Percentiles rank a stretch among this genome's conserved stretches.
Evolutionary conservation across 2,113 vertebrate species (phyloP).

Genomic region (Embiotoca jacksoni): DNA sequence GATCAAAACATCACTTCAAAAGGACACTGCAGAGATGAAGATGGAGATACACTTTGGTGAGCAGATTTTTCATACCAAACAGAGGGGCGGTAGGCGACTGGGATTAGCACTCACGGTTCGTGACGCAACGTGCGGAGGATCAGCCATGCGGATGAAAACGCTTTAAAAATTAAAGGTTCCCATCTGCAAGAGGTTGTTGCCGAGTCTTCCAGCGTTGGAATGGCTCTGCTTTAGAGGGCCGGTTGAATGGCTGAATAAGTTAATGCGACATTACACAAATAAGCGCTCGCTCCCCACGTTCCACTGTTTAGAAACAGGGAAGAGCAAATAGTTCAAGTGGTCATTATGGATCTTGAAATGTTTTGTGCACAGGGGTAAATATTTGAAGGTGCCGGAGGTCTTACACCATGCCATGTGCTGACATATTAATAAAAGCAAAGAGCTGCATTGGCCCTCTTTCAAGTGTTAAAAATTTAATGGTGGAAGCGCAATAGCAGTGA

Average conservation of each 20-base stretch:
- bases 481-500: conserved; percentile 53
- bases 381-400: conserved; percentile 69
- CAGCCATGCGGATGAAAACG: conserved; percentile 79
- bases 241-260: conserved; percentile 80
- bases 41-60: conserved; percentile 55
- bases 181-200: conserved; percentile 70
- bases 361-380: conserved; percentile 68
- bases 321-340: conserved; percentile 78
- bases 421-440: conserved; percentile 80
- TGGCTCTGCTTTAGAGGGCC: conserved; percentile 58
- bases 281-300: conserved; percentile 51
- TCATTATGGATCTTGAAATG: conserved; percentile 75
- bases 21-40: conserved; percentile 52
- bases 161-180: conserved; percentile 85
- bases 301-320: conserved; percentile 68
- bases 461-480: conserved; percentile 74
- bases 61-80: conserved; percentile 56
- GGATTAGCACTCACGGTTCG: conserved; percentile 74
- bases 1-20: conserved; percentile 76
- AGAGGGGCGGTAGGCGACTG: conserved; percentile 52
- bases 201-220: conserved; percentile 52
- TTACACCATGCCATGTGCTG: conserved; percentile 67
- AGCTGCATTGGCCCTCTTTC: conserved; percentile 74
- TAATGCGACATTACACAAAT: conserved; percentile 80
- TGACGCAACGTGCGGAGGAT: conserved; percentile 71